phyloP scores from a whole-genome alignment of 1,140 invertebrate genomes.

The Heliothis subflexa region DNA sequence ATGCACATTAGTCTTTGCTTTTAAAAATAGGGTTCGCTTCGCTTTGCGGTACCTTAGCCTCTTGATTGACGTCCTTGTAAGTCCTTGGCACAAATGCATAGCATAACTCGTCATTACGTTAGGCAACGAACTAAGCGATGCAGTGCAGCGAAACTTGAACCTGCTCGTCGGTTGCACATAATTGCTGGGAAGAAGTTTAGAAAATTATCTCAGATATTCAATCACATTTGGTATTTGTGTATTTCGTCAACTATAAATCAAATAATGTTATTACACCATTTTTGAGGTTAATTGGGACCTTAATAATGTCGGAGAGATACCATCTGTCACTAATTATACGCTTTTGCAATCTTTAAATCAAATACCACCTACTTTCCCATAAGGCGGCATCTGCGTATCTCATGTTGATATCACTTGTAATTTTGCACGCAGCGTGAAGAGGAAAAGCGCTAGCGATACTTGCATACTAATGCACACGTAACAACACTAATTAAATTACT shows the following conservation, averaged over 20 bases:
- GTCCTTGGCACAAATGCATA: slow-evolving; percentile 40
- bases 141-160: neutral
- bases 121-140: slow-evolving; percentile 18
- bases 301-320: neutral
- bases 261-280: neutral
- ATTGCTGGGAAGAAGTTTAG: slow-evolving; percentile 4
- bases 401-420: slow-evolving; percentile 11
- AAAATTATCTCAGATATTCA: neutral
- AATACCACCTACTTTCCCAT: slow-evolving; percentile 27
- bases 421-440: slow-evolving; percentile 9
- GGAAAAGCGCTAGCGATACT: slow-evolving; percentile 20
- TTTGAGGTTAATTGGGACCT: slow-evolving; percentile 7
- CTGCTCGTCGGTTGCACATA: slow-evolving; percentile 13
- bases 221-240: neutral
- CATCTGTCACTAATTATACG: slow-evolving; percentile 8
- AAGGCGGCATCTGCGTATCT: slow-evolving; percentile 7
- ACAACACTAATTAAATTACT: slow-evolving; percentile 9
- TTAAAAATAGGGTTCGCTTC: slow-evolving; percentile 19
- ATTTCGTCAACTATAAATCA: neutral
- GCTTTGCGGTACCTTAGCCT: neutral
- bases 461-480: slow-evolving; percentile 23
- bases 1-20: slow-evolving; percentile 16
- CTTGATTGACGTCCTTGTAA: slow-evolving; percentile 40
- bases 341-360: slow-evolving; percentile 20
- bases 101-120: slow-evolving; percentile 39